Evolutionary conservation across 2,888 invertebrate genomes (phyloP).

Genomic region (Penaeus monodon): DNA sequence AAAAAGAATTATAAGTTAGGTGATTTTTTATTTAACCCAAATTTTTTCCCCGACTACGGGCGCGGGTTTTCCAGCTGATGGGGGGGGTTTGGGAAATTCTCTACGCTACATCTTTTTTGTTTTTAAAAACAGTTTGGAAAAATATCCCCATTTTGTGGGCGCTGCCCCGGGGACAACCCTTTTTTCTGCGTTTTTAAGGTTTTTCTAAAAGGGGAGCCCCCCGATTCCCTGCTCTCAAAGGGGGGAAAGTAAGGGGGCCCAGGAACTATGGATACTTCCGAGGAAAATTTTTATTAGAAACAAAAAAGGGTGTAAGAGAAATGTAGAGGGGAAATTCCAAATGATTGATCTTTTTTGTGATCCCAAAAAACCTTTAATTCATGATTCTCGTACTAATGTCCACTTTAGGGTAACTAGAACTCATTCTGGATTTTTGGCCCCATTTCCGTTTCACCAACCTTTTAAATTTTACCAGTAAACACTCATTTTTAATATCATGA

Average conservation of each 20-base stretch:
- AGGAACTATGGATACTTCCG: conserved; percentile 78
- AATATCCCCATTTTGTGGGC: conserved; percentile 75
- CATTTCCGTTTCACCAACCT: no score
- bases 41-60: conserved; percentile 32
- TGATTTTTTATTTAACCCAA: no score
- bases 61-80: conserved; percentile 83
- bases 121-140: conserved; percentile 76
- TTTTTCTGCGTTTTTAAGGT: conserved; percentile 77
- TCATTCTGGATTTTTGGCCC: no score
- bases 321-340: no score
- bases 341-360: no score
- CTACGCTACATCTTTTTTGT: conserved; percentile 81
- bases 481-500: no score
- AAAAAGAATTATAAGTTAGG: no score
- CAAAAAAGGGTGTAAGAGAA: no score
- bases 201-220: conserved; percentile 87
- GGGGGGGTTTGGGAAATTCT: conserved; percentile 79
- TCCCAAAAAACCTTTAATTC: no score
- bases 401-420: no score
- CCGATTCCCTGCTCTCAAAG: conserved; percentile 78
- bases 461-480: no score
- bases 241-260: conserved; percentile 75
- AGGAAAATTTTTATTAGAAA: conserved; percentile 67
- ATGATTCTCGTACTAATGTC: no score
- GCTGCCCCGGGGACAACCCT: conserved; percentile 75